Conservation (phyloP, 2,888 invertebrate genomes). For the Anoncus sp. region DNA sequence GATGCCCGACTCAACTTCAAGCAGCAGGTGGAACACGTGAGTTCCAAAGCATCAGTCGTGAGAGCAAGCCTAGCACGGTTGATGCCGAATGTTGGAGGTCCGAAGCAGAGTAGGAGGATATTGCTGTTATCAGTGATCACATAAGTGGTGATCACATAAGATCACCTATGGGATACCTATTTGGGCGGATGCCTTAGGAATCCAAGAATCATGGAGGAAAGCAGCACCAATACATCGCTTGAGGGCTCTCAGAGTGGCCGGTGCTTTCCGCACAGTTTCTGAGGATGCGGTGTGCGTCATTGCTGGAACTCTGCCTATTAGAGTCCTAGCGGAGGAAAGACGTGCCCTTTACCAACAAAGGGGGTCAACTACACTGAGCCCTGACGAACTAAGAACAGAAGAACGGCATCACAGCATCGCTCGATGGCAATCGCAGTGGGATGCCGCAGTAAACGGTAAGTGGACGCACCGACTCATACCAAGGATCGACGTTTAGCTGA, state of each 20-base stretch:
- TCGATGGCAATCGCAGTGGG: conserved; percentile 70
- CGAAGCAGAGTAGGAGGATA: conserved; percentile 55
- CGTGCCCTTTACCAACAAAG: neutral
- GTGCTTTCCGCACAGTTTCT: conserved; percentile 59
- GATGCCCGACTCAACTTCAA: conserved; percentile 63
- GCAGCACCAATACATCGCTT: conserved; percentile 45
- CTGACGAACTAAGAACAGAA: neutral
- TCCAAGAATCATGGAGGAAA: conserved; percentile 16
- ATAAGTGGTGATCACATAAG: conserved; percentile 65
- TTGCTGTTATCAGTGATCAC: conserved; percentile 58
- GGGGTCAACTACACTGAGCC: neutral
- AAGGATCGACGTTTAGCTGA: conserved; percentile 2
- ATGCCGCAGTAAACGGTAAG: conserved; percentile 72
- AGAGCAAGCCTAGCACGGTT: conserved; percentile 50
- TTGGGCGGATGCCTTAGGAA: conserved; percentile 53
- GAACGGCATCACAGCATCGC: neutral
- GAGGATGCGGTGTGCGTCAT: conserved; percentile 56
- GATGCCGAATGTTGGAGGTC: conserved; percentile 67
- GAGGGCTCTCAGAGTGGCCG: conserved; percentile 31
- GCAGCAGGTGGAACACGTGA: conserved; percentile 39
- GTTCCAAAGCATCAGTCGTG: conserved; percentile 49
- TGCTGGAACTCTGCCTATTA: conserved; percentile 45
- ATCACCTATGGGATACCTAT: conserved; percentile 56
- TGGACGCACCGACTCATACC: conserved; percentile 67
- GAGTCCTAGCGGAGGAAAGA: conserved; percentile 49